A percentile compares a stretch with the other conserved stretches of the same genome.
phyloP scores from a whole-genome alignment of 2,113 vertebrate species.

The Cygnus atratus region DNA sequence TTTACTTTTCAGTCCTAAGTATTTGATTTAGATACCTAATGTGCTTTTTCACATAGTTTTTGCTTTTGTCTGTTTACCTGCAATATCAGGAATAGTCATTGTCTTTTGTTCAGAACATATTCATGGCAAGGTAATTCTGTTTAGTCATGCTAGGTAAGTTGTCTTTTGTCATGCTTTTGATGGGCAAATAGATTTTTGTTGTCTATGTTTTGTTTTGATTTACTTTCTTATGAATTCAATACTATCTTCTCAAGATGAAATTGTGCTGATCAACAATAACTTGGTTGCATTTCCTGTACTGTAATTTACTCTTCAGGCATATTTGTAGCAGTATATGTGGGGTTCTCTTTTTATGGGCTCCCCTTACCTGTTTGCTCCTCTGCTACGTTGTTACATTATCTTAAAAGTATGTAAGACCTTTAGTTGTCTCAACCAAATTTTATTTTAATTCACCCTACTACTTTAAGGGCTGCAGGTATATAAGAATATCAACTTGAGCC shows the following conservation, averaged over 20 bases:
- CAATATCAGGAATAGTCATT: not conserved
- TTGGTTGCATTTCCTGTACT: not conserved
- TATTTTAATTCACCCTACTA: conserved; percentile 1
- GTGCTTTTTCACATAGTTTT: not conserved
- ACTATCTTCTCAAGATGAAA: not conserved
- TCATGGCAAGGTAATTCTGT: not conserved
- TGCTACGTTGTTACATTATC: not conserved
- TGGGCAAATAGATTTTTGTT: not conserved
- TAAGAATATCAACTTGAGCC: not conserved
- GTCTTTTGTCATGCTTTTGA: not conserved
- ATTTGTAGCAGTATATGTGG: not conserved
- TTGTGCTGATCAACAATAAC: not conserved
- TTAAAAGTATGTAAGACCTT: not conserved
- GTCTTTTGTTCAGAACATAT: not conserved
- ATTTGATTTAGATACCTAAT: not conserved
- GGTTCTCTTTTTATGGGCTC: not conserved
- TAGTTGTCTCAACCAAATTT: not conserved
- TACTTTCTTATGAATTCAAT: conserved; percentile 9
- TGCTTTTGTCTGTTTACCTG: not conserved
- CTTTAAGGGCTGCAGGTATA: not conserved
- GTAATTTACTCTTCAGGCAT: conserved; percentile 8
- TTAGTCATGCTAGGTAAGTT: not conserved
- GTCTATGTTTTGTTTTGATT: not conserved
- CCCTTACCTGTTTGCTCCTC: not conserved
- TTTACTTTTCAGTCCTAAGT: not conserved